A percentile compares a stretch with the other conserved stretches of the same genome.
Evolutionary conservation across 1,140 invertebrate genomes (phyloP).

Genomic region (Calephelis nemesis): DNA sequence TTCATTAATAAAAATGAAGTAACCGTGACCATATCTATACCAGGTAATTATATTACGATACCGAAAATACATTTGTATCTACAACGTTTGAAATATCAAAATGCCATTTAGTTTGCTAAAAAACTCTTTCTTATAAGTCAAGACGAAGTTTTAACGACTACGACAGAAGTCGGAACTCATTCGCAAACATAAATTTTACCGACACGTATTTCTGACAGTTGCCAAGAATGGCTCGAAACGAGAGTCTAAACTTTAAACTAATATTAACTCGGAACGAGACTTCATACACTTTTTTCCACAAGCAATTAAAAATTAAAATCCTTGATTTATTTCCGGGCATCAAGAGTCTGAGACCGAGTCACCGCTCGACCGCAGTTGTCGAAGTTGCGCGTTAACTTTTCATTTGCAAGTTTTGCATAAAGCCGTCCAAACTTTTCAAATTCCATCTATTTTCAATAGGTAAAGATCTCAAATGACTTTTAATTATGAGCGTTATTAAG

Average conservation of each 20-base stretch:
- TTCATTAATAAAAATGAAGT: no score
- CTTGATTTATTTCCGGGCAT: slow-evolving; percentile 26
- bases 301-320: slow-evolving; percentile 22
- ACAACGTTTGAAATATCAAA: no score
- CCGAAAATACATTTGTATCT: no score
- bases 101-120: no score
- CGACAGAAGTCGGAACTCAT: slow-evolving; percentile 41
- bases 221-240: slow-evolving; percentile 25
- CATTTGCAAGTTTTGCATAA: slow-evolving; percentile 62
- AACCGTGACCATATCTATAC: no score
- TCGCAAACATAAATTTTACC: slow-evolving; percentile 49
- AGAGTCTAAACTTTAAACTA: slow-evolving; percentile 31
- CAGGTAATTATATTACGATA: no score
- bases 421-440: slow-evolving; percentile 37
- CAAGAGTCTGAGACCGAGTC: slow-evolving; percentile 37
- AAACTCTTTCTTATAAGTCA: no score
- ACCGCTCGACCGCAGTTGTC: slow-evolving; percentile 41
- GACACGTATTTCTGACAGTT: slow-evolving; percentile 36
- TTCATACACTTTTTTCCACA: slow-evolving; percentile 17
- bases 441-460: slow-evolving; percentile 18
- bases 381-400: slow-evolving; percentile 63
- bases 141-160: slow-evolving; percentile 27
- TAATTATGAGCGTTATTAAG: slow-evolving; percentile 17
- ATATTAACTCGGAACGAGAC: slow-evolving; percentile 27
- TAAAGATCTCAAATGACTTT: slow-evolving; percentile 13